Base-by-base conservation (phyloP, 2,888 invertebrate genomes). In the Mythimna vitellina region DNA sequence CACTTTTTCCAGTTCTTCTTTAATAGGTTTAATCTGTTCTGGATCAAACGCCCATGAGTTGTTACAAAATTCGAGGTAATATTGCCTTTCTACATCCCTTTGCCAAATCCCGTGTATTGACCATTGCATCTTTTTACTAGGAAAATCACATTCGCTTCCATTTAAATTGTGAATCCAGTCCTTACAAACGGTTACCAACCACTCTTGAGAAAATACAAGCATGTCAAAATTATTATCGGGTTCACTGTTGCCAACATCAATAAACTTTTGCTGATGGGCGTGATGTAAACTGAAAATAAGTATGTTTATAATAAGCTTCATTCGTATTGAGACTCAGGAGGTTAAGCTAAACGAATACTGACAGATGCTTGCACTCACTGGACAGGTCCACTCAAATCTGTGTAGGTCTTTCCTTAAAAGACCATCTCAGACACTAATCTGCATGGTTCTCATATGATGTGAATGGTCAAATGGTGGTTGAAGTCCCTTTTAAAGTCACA, bases 81-180 rank as follows among this genome's bases (percentile, higher is more conserved):
- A 17, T 14, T 14, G 0, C 22, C 35, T 22, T 38, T n/a, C 38
- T 9, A n/a, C 14, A 29, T n/a, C 14, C 22, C 12, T 10, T 42
- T 66, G 74, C 74, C 74, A 74, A 51, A 74, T 74, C 0, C 74
- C 74, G 12, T 74, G 74, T n/a, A 74, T 1, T 32, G 61, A 65
- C 75, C 75, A 74, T 2, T 35, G 66, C 17, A 51, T 25, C 3
- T 42, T 25, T 4, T 51, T n/a, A 1, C 29, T 32, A n/a, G 65
- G 74, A 20, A 62, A 74, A 17, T 14, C 32, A 14, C 74, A 74
- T 46, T 42, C 32, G 3, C 12, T 20, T 14, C 17, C 9, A n/a
- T 42, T 62, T 1, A 17, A 29, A 17, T n/a, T 0, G 6, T 46
- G 9, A 0, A n/a, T 51, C 66, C 62, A 75, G 9, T 22, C 0